Evolutionary conservation across 2,888 invertebrate species (phyloP), one percentile per base, ranked within the genome.

Genomic region (Caenorhabditis angaria): DNA sequence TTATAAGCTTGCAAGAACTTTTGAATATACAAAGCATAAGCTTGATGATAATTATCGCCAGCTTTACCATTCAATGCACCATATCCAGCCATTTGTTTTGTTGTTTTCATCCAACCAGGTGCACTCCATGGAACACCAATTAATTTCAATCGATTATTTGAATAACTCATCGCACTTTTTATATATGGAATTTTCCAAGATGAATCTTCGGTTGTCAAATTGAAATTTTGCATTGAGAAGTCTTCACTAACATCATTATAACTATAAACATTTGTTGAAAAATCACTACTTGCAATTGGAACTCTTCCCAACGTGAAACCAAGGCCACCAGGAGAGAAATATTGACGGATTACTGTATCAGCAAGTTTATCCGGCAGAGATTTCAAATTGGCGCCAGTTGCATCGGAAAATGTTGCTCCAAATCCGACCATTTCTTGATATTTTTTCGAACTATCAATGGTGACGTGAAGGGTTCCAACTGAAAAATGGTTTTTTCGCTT

Each of bases 1-100:
- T 91, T 89, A 88, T 95, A 95, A 64, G 91, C 91, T 78, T 93
- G 91, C 35, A 95, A 88, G 89, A 94, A 94, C 87, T 92, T 25
- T 14, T n/a, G 3, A 18, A 65, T 41, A 60, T 70, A 70, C 25
- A 58, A 62, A 10, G 54, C 53, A 27, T 70, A 70, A 3, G 65
- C 65, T 27, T 58, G 59, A 25, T 70, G 66, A 28, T 70, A 70
- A 14, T 58, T 63, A 35, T 60, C 70, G n/a, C 62, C 61, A 28
- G 48, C 50, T 6, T 62, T 29, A 0, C 70, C 70, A 2, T 59
- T 3, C 3, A 71, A 32, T 8, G 35, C 25, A 22, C 71, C 71
- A 56, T 58, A 59, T 18, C 71, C 71, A 0, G 48, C 35, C 12
- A 62, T 71, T 0, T 55, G 41, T 41, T 71, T 66, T 14, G 71